phyloP scores from a whole-genome alignment of 2,113 vertebrate species.

The Sciurus niger region DNA sequence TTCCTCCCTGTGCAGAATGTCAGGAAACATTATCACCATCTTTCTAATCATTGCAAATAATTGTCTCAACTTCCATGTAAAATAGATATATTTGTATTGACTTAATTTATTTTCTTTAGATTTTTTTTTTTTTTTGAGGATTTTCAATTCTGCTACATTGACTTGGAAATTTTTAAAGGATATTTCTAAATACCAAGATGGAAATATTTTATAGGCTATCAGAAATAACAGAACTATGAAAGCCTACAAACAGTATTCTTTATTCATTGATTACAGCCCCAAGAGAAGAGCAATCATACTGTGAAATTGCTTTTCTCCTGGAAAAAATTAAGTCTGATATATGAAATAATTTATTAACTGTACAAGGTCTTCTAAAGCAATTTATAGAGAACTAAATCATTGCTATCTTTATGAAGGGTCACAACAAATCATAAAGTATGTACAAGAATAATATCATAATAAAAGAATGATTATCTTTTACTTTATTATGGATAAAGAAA shows the following conservation, averaged over 20 bases:
- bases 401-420: constrained; percentile 41
- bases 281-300: constrained; percentile 69
- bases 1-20: too few species aligned
- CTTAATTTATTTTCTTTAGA: background rate
- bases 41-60: background rate
- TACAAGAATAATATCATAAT: constrained; percentile 68
- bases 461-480: constrained; percentile 10
- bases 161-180: constrained; percentile 39
- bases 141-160: background rate
- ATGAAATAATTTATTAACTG: constrained; percentile 83
- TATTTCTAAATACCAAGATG: constrained; percentile 58
- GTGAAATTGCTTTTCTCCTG: constrained; percentile 77
- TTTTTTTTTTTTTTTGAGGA: background rate
- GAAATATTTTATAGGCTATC: background rate
- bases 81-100: constrained; percentile 19
- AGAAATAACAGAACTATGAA: constrained; percentile 65
- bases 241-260: constrained; percentile 24
- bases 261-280: constrained; percentile 63
- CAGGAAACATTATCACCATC: too few species aligned
- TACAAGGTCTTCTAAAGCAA: constrained; percentile 61
- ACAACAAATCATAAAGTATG: constrained; percentile 63
- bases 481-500: constrained; percentile 42
- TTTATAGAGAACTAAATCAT: constrained; percentile 37
- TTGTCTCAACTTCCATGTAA: background rate
- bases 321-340: constrained; percentile 83